Evolutionary conservation across 2,113 vertebrate genomes (phyloP), one percentile per base, ranked within the genome.

Genomic region (Bostrychus sinensis): DNA sequence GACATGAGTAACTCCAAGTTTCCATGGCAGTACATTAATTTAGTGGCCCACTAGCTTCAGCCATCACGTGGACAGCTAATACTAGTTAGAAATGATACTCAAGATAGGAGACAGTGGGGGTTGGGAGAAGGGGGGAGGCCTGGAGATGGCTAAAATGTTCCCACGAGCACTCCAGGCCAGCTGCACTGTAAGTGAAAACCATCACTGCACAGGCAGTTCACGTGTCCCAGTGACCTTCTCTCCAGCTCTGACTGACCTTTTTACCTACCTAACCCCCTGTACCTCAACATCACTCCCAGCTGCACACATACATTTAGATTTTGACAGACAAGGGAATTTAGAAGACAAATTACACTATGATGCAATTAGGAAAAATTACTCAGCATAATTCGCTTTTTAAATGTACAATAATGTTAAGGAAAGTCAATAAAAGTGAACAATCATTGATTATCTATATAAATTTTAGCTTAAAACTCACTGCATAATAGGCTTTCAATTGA

Each of bases 161-260:
- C 84, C 86, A 89, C 66, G 55, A 82, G 85, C 75, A 48, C 82
- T 83, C 37, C n/a, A 57, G 63, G 87, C 81, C 88, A 90, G 89
- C 90, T 92, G 91, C 88, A 78, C 68, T 89, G 90, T 87, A 91
- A 91, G 74, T 70, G 83, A 90, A 91, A 88, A 90, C 80, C 86
- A 81, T 86, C 72, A 65, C 67, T 78, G 80, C 80, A 69, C 62
- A 56, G 67, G 56, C 68, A 19, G 77, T 80, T 90, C 87, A 86
- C 82, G 41, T 92, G 89, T 92, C 85, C 79, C 77, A 58, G 65
- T 91, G 89, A 88, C 89, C 91, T 92, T 92, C 82, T 90, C 79
- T 68, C 46, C 1, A 39, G 71, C 73, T 81, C 42, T 56, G 51
- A 42, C 41, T 81, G 84, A 91, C 88, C 88, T 90, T 87, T 86